Percentiles rank a stretch among this genome's conserved stretches.
phyloP scores from a whole-genome alignment of 1,140 invertebrate genomes.

The Marisa cornuarietis region DNA sequence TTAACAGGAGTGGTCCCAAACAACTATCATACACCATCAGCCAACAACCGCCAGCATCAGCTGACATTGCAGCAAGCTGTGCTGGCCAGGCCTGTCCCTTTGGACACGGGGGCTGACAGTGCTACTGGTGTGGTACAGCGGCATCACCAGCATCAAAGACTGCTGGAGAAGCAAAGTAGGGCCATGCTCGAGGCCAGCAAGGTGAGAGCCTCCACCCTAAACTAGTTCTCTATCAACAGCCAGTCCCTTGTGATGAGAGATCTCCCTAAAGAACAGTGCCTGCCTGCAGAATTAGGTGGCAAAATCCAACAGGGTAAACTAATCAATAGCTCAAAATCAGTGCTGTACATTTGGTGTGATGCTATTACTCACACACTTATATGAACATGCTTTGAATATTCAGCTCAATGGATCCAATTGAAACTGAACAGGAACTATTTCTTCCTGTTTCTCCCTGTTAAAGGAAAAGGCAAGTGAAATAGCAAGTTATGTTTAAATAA shows the following conservation, averaged over 20 bases:
- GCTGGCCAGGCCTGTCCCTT: neutral
- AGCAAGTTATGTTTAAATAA: neutral
- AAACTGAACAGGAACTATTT: neutral
- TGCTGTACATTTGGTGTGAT: too few species aligned
- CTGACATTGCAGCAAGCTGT: constrained; percentile 49
- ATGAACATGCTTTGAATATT: neutral
- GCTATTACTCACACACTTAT: neutral
- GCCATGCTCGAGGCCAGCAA: constrained; percentile 19
- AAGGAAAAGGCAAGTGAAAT: neutral
- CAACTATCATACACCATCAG: constrained; percentile 49
- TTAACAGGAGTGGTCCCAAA: constrained; percentile 53
- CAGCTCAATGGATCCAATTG: neutral
- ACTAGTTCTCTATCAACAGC: neutral
- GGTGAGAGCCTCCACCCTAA: neutral
- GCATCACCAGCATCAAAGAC: neutral
- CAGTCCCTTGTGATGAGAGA: too few species aligned
- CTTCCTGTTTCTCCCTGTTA: neutral
- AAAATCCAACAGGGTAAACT: too few species aligned
- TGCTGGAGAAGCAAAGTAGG: constrained; percentile 1
- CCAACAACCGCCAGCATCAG: constrained; percentile 55
- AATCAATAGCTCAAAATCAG: too few species aligned
- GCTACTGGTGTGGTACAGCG: neutral
- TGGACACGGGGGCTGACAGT: neutral
- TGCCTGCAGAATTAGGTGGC: too few species aligned
- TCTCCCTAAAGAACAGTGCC: too few species aligned